These are phyloP conservation scores for Lycia hirtaria DNA, from an alignment of 2,888 invertebrate genomes.

Conservation along the genomic window DNA sequence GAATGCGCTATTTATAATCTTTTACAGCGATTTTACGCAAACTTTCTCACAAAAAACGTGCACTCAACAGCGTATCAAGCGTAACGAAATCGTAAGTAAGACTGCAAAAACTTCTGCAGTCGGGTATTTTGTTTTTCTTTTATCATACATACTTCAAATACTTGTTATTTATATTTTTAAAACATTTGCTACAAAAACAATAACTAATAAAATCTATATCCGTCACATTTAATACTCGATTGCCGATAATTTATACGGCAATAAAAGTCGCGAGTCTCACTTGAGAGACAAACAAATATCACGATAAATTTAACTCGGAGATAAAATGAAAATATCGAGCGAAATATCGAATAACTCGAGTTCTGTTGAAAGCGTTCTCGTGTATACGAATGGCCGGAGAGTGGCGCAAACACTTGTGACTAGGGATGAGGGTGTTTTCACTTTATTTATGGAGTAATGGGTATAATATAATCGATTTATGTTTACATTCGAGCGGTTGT, in stretches of 20 bases:
- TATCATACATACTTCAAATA: no score
- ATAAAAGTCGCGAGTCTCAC: conserved; percentile 36
- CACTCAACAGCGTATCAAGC: no score
- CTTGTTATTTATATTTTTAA: no score
- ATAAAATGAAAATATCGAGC: conserved; percentile 51
- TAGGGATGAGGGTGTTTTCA: conserved; percentile 16
- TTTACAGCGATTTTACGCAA: no score
- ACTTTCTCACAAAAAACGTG: no score
- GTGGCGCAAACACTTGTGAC: conserved; percentile 41
- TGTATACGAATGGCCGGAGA: conserved; percentile 43
- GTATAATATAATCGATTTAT: not conserved
- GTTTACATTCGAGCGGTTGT: no score
- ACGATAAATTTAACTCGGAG: conserved; percentile 42
- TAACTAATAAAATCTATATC: not conserved
- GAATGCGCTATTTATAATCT: no score
- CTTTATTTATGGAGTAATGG: conserved; percentile 6
- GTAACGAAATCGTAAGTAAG: no score
- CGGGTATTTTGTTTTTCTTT: no score
- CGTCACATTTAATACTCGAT: conserved; percentile 7
- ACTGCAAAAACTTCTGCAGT: no score
- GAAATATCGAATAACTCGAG: conserved; percentile 53
- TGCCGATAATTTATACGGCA: conserved; percentile 37
- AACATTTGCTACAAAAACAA: not conserved
- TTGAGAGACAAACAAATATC: conserved; percentile 42
- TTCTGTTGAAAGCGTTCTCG: conserved; percentile 54